Evolutionary conservation across 2,888 invertebrate species (phyloP), one percentile per base, ranked within the genome.

Genomic region (Tortrix viridana): DNA sequence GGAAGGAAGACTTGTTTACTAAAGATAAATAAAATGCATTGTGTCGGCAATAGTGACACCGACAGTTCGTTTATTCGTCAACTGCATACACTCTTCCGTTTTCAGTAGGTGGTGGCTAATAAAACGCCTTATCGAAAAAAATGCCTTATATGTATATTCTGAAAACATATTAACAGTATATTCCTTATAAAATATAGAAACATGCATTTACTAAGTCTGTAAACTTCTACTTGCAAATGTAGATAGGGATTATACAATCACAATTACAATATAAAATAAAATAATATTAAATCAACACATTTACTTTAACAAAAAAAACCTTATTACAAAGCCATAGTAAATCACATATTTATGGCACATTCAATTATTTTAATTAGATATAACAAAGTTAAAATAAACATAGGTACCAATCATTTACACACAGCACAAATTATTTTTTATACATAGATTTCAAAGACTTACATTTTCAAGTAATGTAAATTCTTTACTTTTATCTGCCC

Each of bases 401-500:
- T 32, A 32, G 32, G 32, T 1, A 32, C 32, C 32, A 32, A 32
- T 32, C 9, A 32, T 32, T 2, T 12, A 32, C 12, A 32, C 32
- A 9, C 32, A 32, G 12, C 12, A 3, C 2, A 2, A 32, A 32
- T 12, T 32, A 32, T 32, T 32, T 12, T 32, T 32, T 7, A 32
- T 32, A 3, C n/a, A 41, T 16, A n/a, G 6, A 16, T 16, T 16
- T n/a, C 4, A 38, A 38, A 38, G n/a, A 23, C 3, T 18, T 3
- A 49, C 37, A 19, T 50, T 26, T 19, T 2, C 19, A 50, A 14
- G 37, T 50, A 19, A 50, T 20, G 6, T 49, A n/a, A 50, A 26
- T 44, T 19, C 3, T 1, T 7, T 3, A 32, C 37, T 12, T 1
- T 41, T 18, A 3, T 54, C 20, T 53, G 58, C 16, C 16, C 46